Evolutionary conservation across 1,140 invertebrate genomes (phyloP), one percentile per base, ranked within the genome.

Genomic region (Oryzaephilus surinamensis): DNA sequence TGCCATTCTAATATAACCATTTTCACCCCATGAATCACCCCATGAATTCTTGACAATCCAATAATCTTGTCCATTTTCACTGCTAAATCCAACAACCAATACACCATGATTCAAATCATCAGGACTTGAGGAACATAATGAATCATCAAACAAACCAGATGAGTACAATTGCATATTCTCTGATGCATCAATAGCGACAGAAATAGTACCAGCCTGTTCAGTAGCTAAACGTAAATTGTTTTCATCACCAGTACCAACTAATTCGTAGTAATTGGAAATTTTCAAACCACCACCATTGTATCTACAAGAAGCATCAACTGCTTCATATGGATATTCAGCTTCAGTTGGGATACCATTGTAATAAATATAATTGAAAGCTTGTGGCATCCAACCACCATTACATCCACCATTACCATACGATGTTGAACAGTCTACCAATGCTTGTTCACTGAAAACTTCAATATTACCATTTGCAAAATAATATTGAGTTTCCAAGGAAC

Each of bases 371-470:
- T 79, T 66, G 69, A 93, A 91, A 29, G 84, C 86, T 45, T 81
- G 68, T 65, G 93, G 87, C 88, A 94, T 94, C 15, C 93, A 67
- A 38, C 93, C 93, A 51, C 93, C 92, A 46, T 85, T 77, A 64
- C 94, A 97, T 27, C 94, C 94, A 58, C 90, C 74, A 66, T 97
- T 97, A 7, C 90, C 91, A 55, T 85, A 92, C 31, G n/a, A n/a
- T 73, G 55, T 52, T 2, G 89, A 93, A 59, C 95, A 97, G 67
- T 98, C 95, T 14, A 98, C 73, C 31, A 98, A 68, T 62, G 97
- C 95, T 67, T 98, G 94, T 67, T 97, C 93, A 48, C 87, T 93
- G 0, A 98, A 73, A 4, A 87, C 90, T 6, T 91, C 73, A 12
- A 97, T 68, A 37, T 74, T 70, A 33, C 84, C 84, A 15, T 72